phyloP scores from a whole-genome alignment of 1,140 invertebrate species.

The Medauroidea extradentata region DNA sequence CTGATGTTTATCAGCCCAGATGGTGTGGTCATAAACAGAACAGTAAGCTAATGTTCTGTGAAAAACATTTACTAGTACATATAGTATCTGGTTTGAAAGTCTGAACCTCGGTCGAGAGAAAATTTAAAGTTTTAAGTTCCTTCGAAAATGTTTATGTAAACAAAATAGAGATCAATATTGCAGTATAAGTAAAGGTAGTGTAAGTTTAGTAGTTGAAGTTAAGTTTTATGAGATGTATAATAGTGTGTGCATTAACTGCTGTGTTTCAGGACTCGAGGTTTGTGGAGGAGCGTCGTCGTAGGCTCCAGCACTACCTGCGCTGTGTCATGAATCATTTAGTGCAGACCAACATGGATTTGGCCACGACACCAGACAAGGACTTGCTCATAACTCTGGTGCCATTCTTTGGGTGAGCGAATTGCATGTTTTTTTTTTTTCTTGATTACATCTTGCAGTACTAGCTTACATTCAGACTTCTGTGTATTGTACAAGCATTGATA shows the following conservation, averaged over 20 bases:
- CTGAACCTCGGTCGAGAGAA: too few relatives aligned
- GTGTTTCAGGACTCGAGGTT: conserved; percentile 65
- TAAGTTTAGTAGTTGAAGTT: too few relatives aligned
- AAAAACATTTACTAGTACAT: too few relatives aligned
- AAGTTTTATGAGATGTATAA: conserved; percentile 1
- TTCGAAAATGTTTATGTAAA: too few relatives aligned
- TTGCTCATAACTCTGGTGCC: conserved; percentile 67
- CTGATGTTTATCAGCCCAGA: too few relatives aligned
- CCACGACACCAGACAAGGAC: conserved; percentile 60
- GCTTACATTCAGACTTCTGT: background rate
- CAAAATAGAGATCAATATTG: too few relatives aligned
- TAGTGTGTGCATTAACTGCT: too few relatives aligned
- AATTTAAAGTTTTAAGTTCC: too few relatives aligned
- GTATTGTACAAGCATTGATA: background rate
- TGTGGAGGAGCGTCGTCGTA: conserved; percentile 70
- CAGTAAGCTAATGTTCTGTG: too few relatives aligned
- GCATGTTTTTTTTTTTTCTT: background rate
- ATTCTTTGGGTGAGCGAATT: conserved; percentile 70
- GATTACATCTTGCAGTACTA: background rate
- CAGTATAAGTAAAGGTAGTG: too few relatives aligned
- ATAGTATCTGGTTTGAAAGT: too few relatives aligned
- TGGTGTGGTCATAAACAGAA: too few relatives aligned
- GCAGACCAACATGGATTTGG: conserved; percentile 63
- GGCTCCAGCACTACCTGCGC: conserved; percentile 73
- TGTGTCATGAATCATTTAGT: conserved; percentile 64